Base-by-base conservation (phyloP, 2,888 invertebrate genomes). In the Crocallis elinguaria region DNA sequence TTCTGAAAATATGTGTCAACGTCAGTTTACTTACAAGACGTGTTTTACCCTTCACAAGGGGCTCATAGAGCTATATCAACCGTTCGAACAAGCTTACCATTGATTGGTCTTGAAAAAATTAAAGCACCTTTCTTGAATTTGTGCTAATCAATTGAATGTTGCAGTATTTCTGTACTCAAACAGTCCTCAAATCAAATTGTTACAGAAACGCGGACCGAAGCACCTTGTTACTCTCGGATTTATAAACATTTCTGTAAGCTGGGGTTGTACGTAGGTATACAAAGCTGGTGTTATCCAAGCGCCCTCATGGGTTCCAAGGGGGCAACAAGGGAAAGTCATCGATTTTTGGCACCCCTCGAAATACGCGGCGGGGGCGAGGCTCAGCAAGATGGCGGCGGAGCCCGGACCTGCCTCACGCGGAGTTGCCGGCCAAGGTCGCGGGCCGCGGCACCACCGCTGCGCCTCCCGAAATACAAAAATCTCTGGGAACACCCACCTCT, bases 361-460 rank as follows among this genome's bases (percentile, higher is more conserved):
- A 60, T 60, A 63, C 77, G 71, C 67, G 67, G 82, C 82, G 83
- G 83, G 84, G 84, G 85, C 81, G 81, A 74, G 80, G 73, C 80
- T 79, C 72, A 79, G 74, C 82, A 85, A 84, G 82, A 84, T 84
- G 88, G 87, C 88, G 79, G 71, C 69, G 60, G 64, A 68, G 59
- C 71, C 87, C 83, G 75, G 86, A 88, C 90, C 89, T 89, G 77
- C 90, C 90, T 87, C 88, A 90, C 80, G 82, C 86, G 80, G 82
- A 72, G 71, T 75, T 77, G 67, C 62, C 64, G 44, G 56, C 77
- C 89, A 89, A 88, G 89, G 89, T 89, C 88, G 84, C 74, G 82
- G 69, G 73, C 65, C 77, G 80, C 84, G 84, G 75, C 77, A 69
- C 77, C 80, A 71, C 64, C 73, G 73, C 78, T 75, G 77, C 77